A percentile compares a stretch with the other conserved stretches of the same genome.
phyloP scores from a whole-genome alignment of 2,797 vertebrate genomes.

The Poecilia picta region DNA sequence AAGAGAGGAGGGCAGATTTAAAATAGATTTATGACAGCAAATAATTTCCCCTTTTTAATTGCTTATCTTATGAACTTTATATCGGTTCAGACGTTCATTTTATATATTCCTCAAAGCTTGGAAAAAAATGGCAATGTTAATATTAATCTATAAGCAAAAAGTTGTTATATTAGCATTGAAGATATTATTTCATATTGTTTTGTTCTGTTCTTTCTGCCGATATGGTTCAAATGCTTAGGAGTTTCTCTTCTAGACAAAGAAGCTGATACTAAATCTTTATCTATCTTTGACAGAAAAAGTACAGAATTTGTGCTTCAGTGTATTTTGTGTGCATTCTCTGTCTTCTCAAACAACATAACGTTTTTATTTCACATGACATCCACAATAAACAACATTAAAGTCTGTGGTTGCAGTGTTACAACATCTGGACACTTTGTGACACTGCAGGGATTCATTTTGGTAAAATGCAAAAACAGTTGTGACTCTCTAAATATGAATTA shows the following conservation, averaged over 20 bases:
- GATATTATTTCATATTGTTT: background rate
- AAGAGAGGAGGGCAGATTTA: slow-evolving; percentile 12
- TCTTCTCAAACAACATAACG: background rate
- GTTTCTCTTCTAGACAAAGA: background rate
- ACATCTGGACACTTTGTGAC: background rate
- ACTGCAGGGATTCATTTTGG: background rate
- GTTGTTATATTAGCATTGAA: background rate
- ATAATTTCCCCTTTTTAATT: background rate
- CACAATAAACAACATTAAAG: background rate
- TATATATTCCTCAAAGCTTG: background rate
- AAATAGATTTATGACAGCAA: background rate
- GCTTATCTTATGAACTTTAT: background rate
- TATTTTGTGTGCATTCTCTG: background rate
- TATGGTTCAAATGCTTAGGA: background rate
- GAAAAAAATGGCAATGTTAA: background rate
- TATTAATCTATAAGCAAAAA: background rate
- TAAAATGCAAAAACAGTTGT: background rate
- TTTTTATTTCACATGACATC: background rate
- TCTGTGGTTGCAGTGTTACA: background rate
- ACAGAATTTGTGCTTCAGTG: background rate
- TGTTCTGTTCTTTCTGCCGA: background rate
- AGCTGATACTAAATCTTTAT: background rate
- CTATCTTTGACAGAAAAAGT: background rate
- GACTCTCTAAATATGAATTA: background rate
- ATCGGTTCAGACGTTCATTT: background rate